Evolutionary conservation across 2,888 invertebrate species (phyloP).

Genomic region (Phengaris arion): DNA sequence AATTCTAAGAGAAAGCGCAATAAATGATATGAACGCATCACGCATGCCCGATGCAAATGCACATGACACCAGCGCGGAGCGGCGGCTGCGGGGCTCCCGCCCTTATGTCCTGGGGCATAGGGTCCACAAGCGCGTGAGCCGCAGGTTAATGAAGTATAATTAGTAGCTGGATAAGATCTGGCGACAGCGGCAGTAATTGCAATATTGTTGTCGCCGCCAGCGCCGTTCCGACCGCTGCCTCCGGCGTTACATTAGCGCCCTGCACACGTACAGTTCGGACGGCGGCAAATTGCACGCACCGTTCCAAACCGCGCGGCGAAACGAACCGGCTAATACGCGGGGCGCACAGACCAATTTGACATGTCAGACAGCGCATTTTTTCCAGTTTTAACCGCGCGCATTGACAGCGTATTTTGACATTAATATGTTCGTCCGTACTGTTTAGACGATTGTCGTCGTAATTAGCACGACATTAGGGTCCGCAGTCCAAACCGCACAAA

Average conservation of each 20-base stretch:
- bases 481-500: too few species aligned
- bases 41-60: constrained; percentile 36
- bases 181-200: constrained; percentile 41
- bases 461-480: too few species aligned
- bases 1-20: constrained; percentile 29
- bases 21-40: constrained; percentile 26
- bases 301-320: too few species aligned
- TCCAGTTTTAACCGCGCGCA: too few species aligned
- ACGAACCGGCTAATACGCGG: too few species aligned
- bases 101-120: constrained; percentile 1
- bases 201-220: constrained; percentile 43
- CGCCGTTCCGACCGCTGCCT: constrained; percentile 37
- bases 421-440: too few species aligned
- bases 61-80: constrained; percentile 32
- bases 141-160: constrained; percentile 31
- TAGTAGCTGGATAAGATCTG: constrained; percentile 39
- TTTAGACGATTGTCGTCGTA: too few species aligned
- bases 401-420: too few species aligned
- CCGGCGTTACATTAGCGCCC: constrained; percentile 19
- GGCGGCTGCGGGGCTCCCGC: constrained; percentile 31
- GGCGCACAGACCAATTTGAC: too few species aligned
- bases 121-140: constrained; percentile 11
- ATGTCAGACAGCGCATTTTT: too few species aligned
- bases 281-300: too few species aligned
- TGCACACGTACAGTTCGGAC: too few species aligned